A percentile compares a stretch with the other conserved stretches of the same genome.
These are phyloP conservation scores for Echinarachnius parma DNA, from an alignment of 53 echinoderm and acorn worm genomes.

Conservation along the genomic window DNA sequence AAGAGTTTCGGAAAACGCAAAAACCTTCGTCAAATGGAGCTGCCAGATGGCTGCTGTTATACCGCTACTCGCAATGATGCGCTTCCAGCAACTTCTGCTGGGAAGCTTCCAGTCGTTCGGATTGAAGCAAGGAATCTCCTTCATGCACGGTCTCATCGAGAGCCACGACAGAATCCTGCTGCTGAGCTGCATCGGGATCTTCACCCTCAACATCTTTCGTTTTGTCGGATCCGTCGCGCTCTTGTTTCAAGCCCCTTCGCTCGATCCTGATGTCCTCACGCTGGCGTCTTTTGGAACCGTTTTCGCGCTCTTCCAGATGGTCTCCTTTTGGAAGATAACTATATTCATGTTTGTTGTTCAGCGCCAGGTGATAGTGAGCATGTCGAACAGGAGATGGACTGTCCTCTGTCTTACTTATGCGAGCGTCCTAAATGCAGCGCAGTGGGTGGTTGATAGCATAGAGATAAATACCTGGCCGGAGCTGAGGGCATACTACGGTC, in stretches of 20 bases:
- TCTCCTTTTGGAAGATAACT: slow-evolving; percentile 19
- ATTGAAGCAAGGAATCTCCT: background rate
- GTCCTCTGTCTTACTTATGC: slow-evolving; percentile 18
- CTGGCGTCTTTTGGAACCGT: slow-evolving; percentile 1
- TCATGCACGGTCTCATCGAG: background rate
- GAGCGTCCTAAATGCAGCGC: slow-evolving; percentile 10
- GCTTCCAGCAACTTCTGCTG: background rate
- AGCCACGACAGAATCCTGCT: slow-evolving; percentile 13
- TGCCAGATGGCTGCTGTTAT: too few relatives aligned
- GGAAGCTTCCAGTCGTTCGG: background rate
- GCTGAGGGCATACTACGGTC: slow-evolving; percentile 11
- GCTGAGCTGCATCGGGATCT: slow-evolving; percentile 1
- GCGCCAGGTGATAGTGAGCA: background rate
- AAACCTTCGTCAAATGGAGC: too few relatives aligned
- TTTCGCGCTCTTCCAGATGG: slow-evolving; percentile 11
- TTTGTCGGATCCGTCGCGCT: background rate
- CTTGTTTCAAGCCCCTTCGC: background rate
- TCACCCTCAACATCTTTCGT: slow-evolving; percentile 25
- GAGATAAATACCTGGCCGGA: background rate
- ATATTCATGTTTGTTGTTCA: slow-evolving; percentile 24
- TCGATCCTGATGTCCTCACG: background rate
- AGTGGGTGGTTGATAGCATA: slow-evolving; percentile 17
- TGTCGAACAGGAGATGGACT: background rate
- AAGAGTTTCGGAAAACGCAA: too few relatives aligned
- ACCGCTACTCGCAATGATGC: slow-evolving; percentile 19